Conservation (phyloP, 1,140 invertebrate genomes). For the Procambarus virginalis region DNA sequence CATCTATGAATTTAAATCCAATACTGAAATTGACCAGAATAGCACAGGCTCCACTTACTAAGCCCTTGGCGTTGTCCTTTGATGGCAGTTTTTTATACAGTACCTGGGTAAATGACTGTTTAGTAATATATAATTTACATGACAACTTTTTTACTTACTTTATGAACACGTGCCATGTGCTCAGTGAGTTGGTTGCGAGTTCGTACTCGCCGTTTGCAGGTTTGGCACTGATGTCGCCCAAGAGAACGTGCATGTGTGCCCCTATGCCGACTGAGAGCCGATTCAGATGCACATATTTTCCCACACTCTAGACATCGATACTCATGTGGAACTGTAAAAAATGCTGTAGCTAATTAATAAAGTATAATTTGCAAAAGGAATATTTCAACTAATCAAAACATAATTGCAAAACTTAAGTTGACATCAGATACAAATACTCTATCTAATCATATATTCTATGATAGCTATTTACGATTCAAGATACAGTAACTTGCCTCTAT, state of each 20-base stretch:
- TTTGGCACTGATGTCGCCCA: constrained; percentile 45
- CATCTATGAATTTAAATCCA: too few species aligned
- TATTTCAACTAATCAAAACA: too few species aligned
- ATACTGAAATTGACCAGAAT: too few species aligned
- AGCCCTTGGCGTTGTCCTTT: too few species aligned
- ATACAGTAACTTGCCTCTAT: background rate
- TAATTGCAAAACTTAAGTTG: too few species aligned
- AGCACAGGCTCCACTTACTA: too few species aligned
- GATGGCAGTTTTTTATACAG: too few species aligned
- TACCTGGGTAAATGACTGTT: too few species aligned
- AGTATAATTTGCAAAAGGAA: too few species aligned
- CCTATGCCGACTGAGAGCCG: constrained; percentile 51
- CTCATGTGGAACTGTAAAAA: background rate
- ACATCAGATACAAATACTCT: too few species aligned
- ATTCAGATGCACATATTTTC: constrained; percentile 43
- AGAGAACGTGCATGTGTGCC: constrained; percentile 23
- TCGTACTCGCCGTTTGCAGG: constrained; percentile 19
- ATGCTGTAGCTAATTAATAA: background rate
- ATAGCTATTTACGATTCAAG: too few species aligned
- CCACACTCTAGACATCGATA: constrained; percentile 47
- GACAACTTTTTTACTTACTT: constrained; percentile 9
- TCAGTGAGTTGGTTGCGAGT: constrained; percentile 40
- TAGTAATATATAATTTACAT: background rate
- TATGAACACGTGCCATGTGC: constrained; percentile 56
- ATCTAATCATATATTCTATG: too few species aligned